Conservation (phyloP, 2,797 vertebrate species). For the Enteromius treurensis region DNA sequence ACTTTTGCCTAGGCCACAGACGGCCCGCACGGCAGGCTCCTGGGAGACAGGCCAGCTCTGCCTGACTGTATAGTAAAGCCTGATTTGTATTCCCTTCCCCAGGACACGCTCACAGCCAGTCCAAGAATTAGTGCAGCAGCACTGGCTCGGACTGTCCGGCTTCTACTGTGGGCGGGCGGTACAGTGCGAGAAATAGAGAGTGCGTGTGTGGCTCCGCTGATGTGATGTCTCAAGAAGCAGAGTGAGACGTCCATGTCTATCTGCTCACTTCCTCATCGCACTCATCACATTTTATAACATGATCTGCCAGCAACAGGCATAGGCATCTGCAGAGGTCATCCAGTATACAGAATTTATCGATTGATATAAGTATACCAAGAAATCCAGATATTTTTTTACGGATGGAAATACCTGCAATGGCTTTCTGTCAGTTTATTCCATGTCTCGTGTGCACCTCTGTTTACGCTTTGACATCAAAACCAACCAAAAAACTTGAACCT, state of each 20-base stretch:
- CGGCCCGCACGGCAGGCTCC: conserved; percentile 67
- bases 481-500: neutral
- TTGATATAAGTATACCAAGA: neutral
- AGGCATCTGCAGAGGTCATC: neutral
- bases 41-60: conserved; percentile 67
- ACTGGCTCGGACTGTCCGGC: conserved; percentile 71
- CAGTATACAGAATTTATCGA: neutral
- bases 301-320: conserved; percentile 1
- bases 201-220: conserved; percentile 12
- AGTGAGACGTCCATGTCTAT: conserved; percentile 45
- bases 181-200: conserved; percentile 54
- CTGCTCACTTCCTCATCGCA: conserved; percentile 7
- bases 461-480: neutral
- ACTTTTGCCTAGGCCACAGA: conserved; percentile 66
- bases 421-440: neutral
- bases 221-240: conserved; percentile 34
- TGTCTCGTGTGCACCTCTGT: neutral
- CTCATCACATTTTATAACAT: neutral
- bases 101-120: conserved; percentile 70
- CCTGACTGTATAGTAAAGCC: conserved; percentile 66
- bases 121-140: conserved; percentile 72
- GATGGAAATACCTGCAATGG: neutral
- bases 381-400: neutral
- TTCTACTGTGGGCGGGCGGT: conserved; percentile 73
- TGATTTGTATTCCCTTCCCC: conserved; percentile 73